Base-by-base conservation (phyloP, 2,797 vertebrate species). In the Cuniculus paca region DNA sequence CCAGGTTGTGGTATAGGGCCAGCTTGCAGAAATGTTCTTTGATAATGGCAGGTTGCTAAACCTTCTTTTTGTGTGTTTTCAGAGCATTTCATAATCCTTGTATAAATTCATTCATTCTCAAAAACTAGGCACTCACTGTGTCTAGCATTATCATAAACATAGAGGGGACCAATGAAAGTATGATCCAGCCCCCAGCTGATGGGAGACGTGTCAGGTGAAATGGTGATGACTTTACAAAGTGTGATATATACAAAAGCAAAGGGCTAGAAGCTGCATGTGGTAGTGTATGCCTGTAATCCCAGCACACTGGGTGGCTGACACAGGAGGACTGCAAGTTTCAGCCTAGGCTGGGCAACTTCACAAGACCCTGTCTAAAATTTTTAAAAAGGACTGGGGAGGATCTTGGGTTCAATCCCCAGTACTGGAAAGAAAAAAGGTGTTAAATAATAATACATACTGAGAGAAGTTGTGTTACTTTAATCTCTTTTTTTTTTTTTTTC, bases 61-160 rank as follows among this genome's bases (percentile, higher is more conserved):
- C 19, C 42, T 80, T 20, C 48, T 79, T 22, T 78, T 88, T 72
- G 20, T 52, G 14, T 72, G 26, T 68, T 94, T 26, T 95, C 39
- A 80, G 68, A 52, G 50, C 89, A 80, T 81, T 86, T 87, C 83
- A 52, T 94, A 75, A 96, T 54, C 34, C 79, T 85, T 82, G n/a
- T 68, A 74, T 72, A 95, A 68, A 75, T 90, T 80, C 24, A 80
- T 83, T 94, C 65, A 81, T 83, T 86, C 81, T 83, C 63, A 72
- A 61, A 68, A 34, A 85, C 34, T 88, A 68, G 92, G 50, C 56
- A 13, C 75, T 60, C 72, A 34, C 34, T 92, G 77, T 88, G 61
- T 72, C 78, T 81, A 85, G 34, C 83, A 70, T 96, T 78, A 31
- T 56, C 52, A 42, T 87, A 91, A 56, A 80, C 19, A 74, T 17